Evolutionary conservation across 2,888 invertebrate species (phyloP).

Genomic region (Mythimna albipuncta): DNA sequence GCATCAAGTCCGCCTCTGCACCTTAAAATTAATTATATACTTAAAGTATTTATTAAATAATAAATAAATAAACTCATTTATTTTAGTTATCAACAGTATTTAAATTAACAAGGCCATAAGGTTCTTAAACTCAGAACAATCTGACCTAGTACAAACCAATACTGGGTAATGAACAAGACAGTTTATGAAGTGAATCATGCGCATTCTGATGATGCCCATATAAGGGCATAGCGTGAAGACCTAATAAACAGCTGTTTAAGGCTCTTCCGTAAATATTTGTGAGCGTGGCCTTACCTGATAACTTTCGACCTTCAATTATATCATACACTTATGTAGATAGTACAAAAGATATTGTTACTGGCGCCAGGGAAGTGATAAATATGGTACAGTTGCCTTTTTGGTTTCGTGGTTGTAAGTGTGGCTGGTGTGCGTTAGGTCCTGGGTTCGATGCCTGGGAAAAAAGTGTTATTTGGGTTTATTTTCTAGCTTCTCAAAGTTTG

Average conservation of each 20-base stretch:
- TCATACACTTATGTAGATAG: background rate
- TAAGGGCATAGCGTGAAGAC: constrained; percentile 40
- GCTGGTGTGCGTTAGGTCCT: no score
- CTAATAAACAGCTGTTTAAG: constrained; percentile 45
- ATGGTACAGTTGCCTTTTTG: background rate
- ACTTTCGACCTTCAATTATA: constrained; percentile 21
- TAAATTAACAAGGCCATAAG: background rate
- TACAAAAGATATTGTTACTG: background rate
- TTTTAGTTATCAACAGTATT: background rate
- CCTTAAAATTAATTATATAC: no score
- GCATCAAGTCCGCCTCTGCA: no score
- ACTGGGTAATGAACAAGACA: constrained; percentile 30
- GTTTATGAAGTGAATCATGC: constrained; percentile 45
- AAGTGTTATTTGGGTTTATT: no score
- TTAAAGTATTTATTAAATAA: no score
- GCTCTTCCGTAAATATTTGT: constrained; percentile 41
- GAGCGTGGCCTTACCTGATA: constrained; percentile 37
- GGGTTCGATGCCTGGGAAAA: no score
- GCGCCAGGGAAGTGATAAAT: constrained; percentile 4
- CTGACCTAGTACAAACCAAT: constrained; percentile 34
- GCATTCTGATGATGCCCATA: constrained; percentile 7
- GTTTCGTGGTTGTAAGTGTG: no score
- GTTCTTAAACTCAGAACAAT: constrained; percentile 24
- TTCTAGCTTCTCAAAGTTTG: no score
- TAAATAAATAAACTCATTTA: no score